Evolutionary conservation across 1,140 invertebrate genomes (phyloP), one percentile per base, ranked within the genome.

Genomic region (Zaprionus inermis): DNA sequence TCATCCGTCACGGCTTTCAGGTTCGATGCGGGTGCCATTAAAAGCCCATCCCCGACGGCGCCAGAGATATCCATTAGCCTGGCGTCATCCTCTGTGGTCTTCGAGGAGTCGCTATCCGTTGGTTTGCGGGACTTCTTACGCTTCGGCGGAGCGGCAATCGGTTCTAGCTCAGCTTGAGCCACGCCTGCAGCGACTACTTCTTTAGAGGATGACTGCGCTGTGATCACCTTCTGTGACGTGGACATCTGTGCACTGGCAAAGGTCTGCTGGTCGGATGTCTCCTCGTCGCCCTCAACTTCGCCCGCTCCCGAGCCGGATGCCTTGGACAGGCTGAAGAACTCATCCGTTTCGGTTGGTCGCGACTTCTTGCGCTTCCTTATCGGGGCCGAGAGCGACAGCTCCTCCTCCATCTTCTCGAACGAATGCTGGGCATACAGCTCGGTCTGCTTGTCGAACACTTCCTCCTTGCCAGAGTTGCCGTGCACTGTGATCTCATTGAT

Each of bases 171-270:
- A 54, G 41, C 91, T 78, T 65, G 89, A 79, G 34, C 67, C 2
- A 74, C 77, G 49, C 91, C 91, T 20, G 86, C 32, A n/a, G 32
- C 58, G 14, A 36, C 58, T n/a, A 7, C 7, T 44, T 9, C 38
- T 16, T 44, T 44, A 6, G 38, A 16, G 38, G n/a, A 16, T 16
- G 38, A 44, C n/a, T 44, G 38, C 18, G 16, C 44, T 12, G 44
- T 20, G 5, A 38, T 20, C 0, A n/a, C 64, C 52, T 88, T 83
- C 78, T 74, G 85, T 46, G 92, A 91, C 51, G 92, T 93, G 6
- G 93, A 94, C 91, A 94, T 94, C 71, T 93, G 92, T 0, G 94
- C 94, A 86, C 95, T 95, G 38, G 94, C 94, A 91, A 94, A 95
- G 67, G 94, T 94, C 83, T 94, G 93, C 74, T 93, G 82, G 22